Conservation (phyloP, 2,797 vertebrate species). For the Anguilla obscura region DNA sequence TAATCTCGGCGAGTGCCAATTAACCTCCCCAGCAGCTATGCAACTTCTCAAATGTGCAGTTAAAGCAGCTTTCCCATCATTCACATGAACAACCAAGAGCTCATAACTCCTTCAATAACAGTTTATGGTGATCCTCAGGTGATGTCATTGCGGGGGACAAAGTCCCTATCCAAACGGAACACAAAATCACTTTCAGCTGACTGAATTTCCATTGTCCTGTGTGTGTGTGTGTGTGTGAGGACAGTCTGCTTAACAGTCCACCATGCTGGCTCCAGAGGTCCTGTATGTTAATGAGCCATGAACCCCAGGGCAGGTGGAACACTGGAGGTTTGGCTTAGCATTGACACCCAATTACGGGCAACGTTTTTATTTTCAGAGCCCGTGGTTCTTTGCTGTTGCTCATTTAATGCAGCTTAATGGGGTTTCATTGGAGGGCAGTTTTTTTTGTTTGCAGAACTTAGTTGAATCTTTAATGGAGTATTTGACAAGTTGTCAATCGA, state of each 20-base stretch:
- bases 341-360: background rate
- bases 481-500: too few species aligned
- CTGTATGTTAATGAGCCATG: background rate
- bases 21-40: background rate
- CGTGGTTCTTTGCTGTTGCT: too few species aligned
- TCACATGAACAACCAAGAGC: background rate
- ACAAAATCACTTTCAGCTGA: background rate
- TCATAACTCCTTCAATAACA: background rate
- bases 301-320: background rate
- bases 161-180: background rate
- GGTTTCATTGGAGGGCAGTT: too few species aligned
- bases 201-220: background rate
- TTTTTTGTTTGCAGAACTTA: too few species aligned
- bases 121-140: background rate
- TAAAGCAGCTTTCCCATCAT: background rate
- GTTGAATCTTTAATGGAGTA: too few species aligned
- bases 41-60: background rate
- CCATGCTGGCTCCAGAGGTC: background rate
- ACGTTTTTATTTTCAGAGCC: too few species aligned
- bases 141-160: background rate
- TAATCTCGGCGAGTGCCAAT: background rate
- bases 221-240: background rate
- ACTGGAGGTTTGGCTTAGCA: background rate
- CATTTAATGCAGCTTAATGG: too few species aligned
- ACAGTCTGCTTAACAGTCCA: background rate